Conservation (phyloP, 2,113 vertebrate species). For the Gorilla gorilla region DNA sequence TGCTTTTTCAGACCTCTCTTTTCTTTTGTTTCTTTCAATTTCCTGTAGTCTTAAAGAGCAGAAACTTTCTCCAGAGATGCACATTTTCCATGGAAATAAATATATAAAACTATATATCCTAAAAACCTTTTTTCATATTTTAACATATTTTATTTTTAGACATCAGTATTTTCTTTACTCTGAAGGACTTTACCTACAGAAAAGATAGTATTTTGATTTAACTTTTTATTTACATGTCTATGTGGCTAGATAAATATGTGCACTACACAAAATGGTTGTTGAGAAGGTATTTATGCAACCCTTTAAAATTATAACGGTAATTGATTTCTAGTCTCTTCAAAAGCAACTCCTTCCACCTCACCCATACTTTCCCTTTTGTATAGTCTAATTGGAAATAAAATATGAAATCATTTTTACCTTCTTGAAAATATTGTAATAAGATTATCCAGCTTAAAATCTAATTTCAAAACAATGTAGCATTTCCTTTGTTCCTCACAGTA, state of each 20-base stretch:
- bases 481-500: not conserved
- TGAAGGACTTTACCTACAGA: not conserved
- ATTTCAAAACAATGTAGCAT: not conserved
- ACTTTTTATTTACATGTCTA: not conserved
- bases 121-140: not conserved
- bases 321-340: not conserved
- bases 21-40: not conserved
- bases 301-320: not conserved
- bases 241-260: not conserved
- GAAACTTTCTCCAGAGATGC: not conserved
- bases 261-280: not conserved
- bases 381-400: not conserved
- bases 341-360: not conserved
- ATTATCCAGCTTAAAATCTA: not conserved
- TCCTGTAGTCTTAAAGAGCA: conserved; percentile 13
- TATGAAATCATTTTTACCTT: not conserved
- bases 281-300: not conserved
- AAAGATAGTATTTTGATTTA: not conserved
- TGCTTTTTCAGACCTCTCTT: not conserved
- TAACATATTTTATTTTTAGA: not conserved
- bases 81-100: not conserved
- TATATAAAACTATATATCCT: not conserved
- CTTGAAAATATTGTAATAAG: not conserved
- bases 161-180: not conserved
- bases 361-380: not conserved